Base-by-base conservation (phyloP, 2,888 invertebrate genomes). In the Erebia ligea region DNA sequence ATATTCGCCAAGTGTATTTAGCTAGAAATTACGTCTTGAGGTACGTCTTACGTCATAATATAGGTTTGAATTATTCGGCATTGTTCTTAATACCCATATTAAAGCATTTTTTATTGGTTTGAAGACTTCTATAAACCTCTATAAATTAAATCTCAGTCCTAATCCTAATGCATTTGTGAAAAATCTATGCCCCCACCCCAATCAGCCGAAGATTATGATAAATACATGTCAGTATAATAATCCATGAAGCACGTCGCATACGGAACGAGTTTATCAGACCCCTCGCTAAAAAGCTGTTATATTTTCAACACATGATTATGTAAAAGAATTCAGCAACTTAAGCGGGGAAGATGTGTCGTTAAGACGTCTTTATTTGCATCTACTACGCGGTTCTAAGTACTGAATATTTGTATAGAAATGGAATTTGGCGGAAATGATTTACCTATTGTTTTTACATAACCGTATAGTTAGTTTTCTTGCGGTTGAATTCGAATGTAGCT, bases 271-370 rank as follows among this genome's bases (percentile, higher is more conserved):
- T 89, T 88, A 89, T 86, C 85, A 88, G 78, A 69, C 84, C 66
- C 89, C 87, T 82, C 81, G 82, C 85, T 88, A 87, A 90, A 89
- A 91, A 88, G 86, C 88, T 87, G 91, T 89, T 92, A 89, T 91
- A 89, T 91, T 92, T 91, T 88, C 89, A 90, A 87, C 92, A 91
- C 91, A 89, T 92, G 91, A 92, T 92, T 92, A 92, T 92, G 92
- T 92, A 88, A 92, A 92, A 92, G 89, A 91, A 92, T 90, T 90
- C 86, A 79, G 78, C 86, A 86, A 86, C 88, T 87, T 85, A 80
- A 76, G 77, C 86, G 81, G 87, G 87, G 85, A 86, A 85, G 86
- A 86, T 85, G 87, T 85, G 89, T 89, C 88, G 89, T 90, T 92
- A 91, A 91, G 90, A 90, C 81, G 86, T 76, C 73, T 75, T 83